Percentiles rank a stretch among this genome's conserved stretches.
Conservation (phyloP, 2,888 invertebrate species). For the Cephonodes hylas region DNA sequence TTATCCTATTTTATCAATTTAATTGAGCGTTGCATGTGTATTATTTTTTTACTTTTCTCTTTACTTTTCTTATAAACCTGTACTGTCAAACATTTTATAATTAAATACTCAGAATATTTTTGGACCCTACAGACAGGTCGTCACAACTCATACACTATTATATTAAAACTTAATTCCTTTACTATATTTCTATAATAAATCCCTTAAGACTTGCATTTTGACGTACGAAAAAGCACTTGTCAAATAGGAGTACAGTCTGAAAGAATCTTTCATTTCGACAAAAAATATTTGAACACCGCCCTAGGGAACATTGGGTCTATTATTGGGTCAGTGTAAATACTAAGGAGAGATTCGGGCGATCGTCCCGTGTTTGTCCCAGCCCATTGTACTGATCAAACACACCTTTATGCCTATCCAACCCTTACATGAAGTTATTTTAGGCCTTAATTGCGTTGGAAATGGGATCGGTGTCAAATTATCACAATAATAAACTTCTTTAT, state of each 20-base stretch:
- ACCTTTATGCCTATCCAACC: background rate
- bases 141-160: too few relatives aligned
- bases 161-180: too few relatives aligned
- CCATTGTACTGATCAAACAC: conserved; percentile 9
- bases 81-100: too few relatives aligned
- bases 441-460: background rate
- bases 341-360: conserved; percentile 22
- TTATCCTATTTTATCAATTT: background rate
- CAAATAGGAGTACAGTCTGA: background rate
- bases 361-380: conserved; percentile 9
- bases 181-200: too few relatives aligned
- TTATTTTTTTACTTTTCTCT: background rate
- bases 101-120: too few relatives aligned
- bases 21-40: background rate
- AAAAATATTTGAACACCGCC: conserved; percentile 49
- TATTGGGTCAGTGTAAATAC: conserved; percentile 62
- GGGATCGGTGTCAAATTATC: background rate
- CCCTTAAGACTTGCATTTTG: background rate
- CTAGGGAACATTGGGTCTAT: conserved; percentile 38
- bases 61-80: too few relatives aligned
- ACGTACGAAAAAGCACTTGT: background rate
- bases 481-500: background rate
- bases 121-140: too few relatives aligned
- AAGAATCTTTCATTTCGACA: conserved; percentile 32
- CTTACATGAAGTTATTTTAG: conserved; percentile 10